Percentiles rank a stretch among this genome's conserved stretches.
These are phyloP conservation scores for Drosophila mayri DNA, from an alignment of 1,140 invertebrate species.

Conservation along the genomic window DNA sequence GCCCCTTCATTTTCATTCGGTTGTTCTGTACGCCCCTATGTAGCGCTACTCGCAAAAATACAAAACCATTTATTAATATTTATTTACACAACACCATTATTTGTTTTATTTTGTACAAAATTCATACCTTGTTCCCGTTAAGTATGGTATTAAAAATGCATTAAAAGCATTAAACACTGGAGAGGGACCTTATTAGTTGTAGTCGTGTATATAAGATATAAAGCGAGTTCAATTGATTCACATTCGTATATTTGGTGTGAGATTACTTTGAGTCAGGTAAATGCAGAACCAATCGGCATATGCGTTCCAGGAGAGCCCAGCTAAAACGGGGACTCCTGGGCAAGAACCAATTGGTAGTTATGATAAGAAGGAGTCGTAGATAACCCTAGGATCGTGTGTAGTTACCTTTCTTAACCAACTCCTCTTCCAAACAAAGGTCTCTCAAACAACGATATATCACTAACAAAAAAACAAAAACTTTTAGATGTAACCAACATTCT, in stretches of 20 bases:
- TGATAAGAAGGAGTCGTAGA: conserved; percentile 37
- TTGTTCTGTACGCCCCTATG: conserved; percentile 23
- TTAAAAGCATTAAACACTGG: conserved; percentile 59
- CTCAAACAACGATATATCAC: conserved; percentile 76
- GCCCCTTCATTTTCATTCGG: conserved; percentile 28
- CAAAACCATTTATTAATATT: conserved; percentile 43
- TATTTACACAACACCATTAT: conserved; percentile 43
- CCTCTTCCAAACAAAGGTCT: conserved; percentile 76
- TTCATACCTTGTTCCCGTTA: conserved; percentile 20
- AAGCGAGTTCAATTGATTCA: conserved; percentile 31
- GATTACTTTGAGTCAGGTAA: conserved; percentile 16
- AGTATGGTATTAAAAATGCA: conserved; percentile 25
- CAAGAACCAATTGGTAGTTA: not conserved
- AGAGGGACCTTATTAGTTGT: conserved; percentile 82
- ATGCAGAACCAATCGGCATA: not conserved
- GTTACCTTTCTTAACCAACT: conserved; percentile 56
- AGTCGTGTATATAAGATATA: conserved; percentile 50
- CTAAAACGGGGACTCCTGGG: not conserved
- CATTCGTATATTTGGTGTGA: conserved; percentile 44
- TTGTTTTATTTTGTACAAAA: conserved; percentile 55
- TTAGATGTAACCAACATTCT: conserved; percentile 43
- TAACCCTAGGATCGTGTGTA: conserved; percentile 40
- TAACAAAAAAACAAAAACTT: conserved; percentile 36
- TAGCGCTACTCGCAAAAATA: conserved; percentile 39
- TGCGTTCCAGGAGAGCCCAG: not conserved